Conservation (phyloP, 1,140 invertebrate species). For the Dufourea novaeangliae region DNA sequence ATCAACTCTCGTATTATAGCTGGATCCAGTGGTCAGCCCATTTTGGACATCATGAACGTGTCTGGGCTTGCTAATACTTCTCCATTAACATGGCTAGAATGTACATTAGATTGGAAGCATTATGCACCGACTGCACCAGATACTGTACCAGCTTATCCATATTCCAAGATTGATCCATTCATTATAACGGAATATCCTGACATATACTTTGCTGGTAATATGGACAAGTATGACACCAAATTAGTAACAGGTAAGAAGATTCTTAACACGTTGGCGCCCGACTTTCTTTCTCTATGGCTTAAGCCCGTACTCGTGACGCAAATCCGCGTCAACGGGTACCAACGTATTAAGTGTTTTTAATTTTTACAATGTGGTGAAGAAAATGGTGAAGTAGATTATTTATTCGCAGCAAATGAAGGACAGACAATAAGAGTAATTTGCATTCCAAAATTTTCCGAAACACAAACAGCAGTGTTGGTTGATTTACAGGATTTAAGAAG, state of each 20-base stretch:
- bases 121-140: slow-evolving; percentile 96
- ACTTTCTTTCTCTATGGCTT: too few relatives aligned
- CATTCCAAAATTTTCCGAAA: slow-evolving; percentile 86
- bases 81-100: slow-evolving; percentile 83
- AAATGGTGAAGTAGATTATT: slow-evolving; percentile 34
- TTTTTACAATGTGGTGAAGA: not conserved
- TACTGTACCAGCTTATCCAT: slow-evolving; percentile 94
- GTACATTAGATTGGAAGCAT: slow-evolving; percentile 93
- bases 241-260: slow-evolving; percentile 83
- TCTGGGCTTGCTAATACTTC: slow-evolving; percentile 64
- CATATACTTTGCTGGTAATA: slow-evolving; percentile 95
- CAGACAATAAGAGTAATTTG: slow-evolving; percentile 85
- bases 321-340: too few relatives aligned
- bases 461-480: slow-evolving; percentile 85
- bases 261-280: too few relatives aligned
- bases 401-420: slow-evolving; percentile 82
- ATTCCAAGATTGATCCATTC: slow-evolving; percentile 92
- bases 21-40: slow-evolving; percentile 93
- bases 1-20: slow-evolving; percentile 84
- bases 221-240: slow-evolving; percentile 87
- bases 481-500: slow-evolving; percentile 86
- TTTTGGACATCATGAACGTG: slow-evolving; percentile 88
- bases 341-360: slow-evolving; percentile 6
- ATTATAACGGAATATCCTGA: slow-evolving; percentile 93
- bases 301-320: too few relatives aligned